Conservation (phyloP, 2,888 invertebrate genomes). For the Pterostichus niger region DNA sequence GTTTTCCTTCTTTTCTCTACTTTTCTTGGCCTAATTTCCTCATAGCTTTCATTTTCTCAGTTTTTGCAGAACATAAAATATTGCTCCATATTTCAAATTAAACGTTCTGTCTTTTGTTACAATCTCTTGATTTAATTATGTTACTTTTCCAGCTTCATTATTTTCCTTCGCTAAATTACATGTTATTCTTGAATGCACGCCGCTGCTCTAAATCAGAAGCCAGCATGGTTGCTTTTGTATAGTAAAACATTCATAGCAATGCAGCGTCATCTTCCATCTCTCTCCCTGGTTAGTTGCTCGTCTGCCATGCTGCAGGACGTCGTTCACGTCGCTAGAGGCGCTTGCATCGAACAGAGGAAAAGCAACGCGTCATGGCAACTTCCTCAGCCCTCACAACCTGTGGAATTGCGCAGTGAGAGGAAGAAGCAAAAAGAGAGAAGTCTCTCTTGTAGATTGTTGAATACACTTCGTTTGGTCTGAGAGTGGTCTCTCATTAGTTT, state of each 20-base stretch:
- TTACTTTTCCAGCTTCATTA: background rate
- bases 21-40: too few species aligned
- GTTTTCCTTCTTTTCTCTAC: too few species aligned
- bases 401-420: background rate
- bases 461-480: background rate
- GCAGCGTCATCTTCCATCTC: background rate
- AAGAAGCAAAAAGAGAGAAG: background rate
- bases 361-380: constrained; percentile 6
- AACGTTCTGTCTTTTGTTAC: too few species aligned
- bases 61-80: too few species aligned
- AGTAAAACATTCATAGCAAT: constrained; percentile 6
- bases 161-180: background rate
- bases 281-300: background rate
- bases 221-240: background rate
- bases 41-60: too few species aligned
- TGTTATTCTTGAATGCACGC: background rate
- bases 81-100: too few species aligned
- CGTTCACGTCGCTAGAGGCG: background rate
- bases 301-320: background rate
- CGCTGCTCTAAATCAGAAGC: background rate
- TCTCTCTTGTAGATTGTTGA: background rate
- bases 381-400: background rate
- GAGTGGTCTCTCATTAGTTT: background rate
- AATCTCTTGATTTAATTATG: too few species aligned
- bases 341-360: constrained; percentile 15